phyloP scores from a whole-genome alignment of 2,797 vertebrate species.

The Aulostomus chinensis region DNA sequence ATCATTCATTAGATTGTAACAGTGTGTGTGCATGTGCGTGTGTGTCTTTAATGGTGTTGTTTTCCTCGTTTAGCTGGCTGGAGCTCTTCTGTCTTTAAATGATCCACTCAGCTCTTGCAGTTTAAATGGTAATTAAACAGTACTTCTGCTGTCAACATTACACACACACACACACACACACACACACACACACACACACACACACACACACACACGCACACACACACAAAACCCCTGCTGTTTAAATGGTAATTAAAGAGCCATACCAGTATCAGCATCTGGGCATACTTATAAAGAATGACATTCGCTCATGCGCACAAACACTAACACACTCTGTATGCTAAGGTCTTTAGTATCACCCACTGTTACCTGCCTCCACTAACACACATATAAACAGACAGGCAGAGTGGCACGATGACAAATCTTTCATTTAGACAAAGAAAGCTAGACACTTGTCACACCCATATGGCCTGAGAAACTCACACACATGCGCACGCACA shows the following conservation, averaged over 20 bases:
- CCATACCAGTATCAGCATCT: constrained; percentile 97
- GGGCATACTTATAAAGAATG: constrained; percentile 77
- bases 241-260: constrained; percentile 99
- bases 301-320: constrained; percentile 49
- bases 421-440: no score
- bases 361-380: constrained; percentile 3
- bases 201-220: constrained; percentile 18
- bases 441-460: no score
- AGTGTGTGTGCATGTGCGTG: constrained; percentile 33
- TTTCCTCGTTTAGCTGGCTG: constrained; percentile 94
- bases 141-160: constrained; percentile 93
- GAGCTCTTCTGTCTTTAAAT: constrained; percentile 89
- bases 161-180: constrained; percentile 23
- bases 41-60: constrained; percentile 86
- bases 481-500: constrained; percentile 25
- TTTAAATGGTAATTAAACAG: constrained; percentile 99
- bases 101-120: constrained; percentile 95
- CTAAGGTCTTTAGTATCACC: constrained; percentile 12
- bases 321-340: constrained; percentile 17
- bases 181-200: constrained; percentile 7
- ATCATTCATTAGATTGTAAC: constrained; percentile 92
- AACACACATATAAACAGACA: not conserved
- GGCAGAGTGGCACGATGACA: no score
- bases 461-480: no score
- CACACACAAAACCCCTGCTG: constrained; percentile 85